A percentile compares a stretch with the other conserved stretches of the same genome.
Conservation (phyloP, 2,797 vertebrate genomes). For the Acanthiza pusilla region DNA sequence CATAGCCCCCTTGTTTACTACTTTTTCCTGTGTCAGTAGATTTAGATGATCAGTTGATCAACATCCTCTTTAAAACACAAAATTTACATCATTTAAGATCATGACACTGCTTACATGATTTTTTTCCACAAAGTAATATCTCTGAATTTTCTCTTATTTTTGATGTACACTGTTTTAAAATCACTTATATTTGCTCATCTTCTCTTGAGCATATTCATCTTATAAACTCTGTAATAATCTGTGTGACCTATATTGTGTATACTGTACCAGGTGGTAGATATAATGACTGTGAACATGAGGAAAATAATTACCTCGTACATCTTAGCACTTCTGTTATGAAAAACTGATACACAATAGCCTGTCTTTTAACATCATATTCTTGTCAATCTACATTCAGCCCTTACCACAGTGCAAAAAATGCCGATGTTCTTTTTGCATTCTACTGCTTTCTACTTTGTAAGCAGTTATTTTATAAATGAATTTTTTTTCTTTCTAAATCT, state of each 20-base stretch:
- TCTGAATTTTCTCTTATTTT: neutral
- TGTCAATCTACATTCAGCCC: neutral
- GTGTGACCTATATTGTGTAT: neutral
- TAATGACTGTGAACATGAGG: neutral
- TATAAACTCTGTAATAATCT: neutral
- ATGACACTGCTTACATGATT: fast-evolving
- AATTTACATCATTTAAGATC: neutral
- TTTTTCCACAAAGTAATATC: neutral
- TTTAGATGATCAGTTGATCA: neutral
- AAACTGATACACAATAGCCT: neutral
- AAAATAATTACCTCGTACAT: neutral
- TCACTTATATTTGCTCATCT: neutral
- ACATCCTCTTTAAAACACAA: neutral
- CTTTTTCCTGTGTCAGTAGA: neutral
- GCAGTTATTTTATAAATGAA: neutral
- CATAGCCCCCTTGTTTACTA: neutral
- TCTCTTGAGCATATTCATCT: neutral
- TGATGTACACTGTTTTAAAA: neutral
- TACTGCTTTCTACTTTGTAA: neutral
- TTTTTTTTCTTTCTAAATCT: neutral
- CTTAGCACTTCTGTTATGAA: neutral
- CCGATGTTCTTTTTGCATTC: neutral
- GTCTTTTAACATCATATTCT: neutral
- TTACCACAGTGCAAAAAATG: neutral
- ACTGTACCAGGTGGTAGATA: neutral